Percentiles rank a stretch among this genome's conserved stretches.
Evolutionary conservation across 2,797 vertebrate genomes (phyloP).

Genomic region (Selene dorsalis): DNA sequence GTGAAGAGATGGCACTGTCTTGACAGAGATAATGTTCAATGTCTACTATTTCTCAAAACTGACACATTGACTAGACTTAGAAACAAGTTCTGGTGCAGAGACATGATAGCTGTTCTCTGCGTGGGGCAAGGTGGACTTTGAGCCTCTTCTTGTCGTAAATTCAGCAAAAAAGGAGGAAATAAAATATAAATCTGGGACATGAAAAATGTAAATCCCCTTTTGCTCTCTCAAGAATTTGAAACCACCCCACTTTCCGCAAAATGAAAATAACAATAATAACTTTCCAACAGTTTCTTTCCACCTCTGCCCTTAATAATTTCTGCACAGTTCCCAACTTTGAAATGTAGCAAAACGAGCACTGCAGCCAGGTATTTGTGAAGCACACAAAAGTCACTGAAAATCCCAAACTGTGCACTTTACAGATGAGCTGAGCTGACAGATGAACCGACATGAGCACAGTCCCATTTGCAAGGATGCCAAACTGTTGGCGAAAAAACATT

Average conservation of each 20-base stretch:
- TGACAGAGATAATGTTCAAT: neutral
- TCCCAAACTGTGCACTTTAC: constrained; percentile 23
- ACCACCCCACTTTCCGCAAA: neutral
- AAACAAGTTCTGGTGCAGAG: neutral
- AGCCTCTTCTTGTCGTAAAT: constrained; percentile 2
- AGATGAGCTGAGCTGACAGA: constrained; percentile 33
- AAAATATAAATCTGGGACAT: neutral
- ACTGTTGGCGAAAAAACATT: constrained; percentile 24
- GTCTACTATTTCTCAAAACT: neutral
- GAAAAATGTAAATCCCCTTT: neutral
- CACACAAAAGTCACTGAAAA: constrained; percentile 16
- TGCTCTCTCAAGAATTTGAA: neutral
- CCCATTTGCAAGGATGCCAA: constrained; percentile 1
- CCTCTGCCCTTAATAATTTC: neutral
- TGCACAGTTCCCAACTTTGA: neutral
- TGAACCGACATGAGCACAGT: constrained; percentile 30
- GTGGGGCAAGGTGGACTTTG: neutral
- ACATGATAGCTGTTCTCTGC: neutral
- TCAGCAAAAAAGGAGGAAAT: neutral
- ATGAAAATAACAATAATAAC: neutral
- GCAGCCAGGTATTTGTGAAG: constrained; percentile 10
- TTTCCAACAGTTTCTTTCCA: neutral
- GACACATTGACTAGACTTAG: neutral
- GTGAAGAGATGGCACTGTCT: too few relatives aligned
- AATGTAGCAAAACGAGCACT: neutral